Percentiles rank a stretch among this genome's conserved stretches.
Conservation (phyloP, 30 jellyfish, hydroid and myxozoan species). For the Phacellophora camtschatica region DNA sequence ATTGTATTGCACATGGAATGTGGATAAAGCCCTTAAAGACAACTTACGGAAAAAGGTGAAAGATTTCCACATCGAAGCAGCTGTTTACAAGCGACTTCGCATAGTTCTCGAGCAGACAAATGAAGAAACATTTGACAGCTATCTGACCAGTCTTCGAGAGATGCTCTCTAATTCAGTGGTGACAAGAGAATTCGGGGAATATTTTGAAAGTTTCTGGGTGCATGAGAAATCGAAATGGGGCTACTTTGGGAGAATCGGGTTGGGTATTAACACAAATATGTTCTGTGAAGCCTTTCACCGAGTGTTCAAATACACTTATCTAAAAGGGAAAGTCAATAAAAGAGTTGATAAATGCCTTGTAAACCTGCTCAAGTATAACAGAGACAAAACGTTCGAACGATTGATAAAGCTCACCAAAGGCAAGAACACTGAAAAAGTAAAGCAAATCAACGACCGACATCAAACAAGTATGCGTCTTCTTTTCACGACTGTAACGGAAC, state of each 20-base stretch:
- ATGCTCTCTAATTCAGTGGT: neutral
- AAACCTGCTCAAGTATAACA: neutral
- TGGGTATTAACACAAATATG: slow-evolving; percentile 24
- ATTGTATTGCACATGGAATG: slow-evolving; percentile 70
- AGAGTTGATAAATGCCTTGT: slow-evolving; percentile 25
- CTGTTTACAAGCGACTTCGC: slow-evolving; percentile 8
- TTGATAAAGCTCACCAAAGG: slow-evolving; percentile 25
- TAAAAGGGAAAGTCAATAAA: neutral
- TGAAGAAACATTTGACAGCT: neutral
- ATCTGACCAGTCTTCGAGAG: neutral
- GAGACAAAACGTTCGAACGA: slow-evolving; percentile 11
- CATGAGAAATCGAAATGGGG: neutral
- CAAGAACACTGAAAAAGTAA: neutral
- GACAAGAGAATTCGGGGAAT: slow-evolving; percentile 26
- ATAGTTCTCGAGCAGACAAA: slow-evolving; percentile 30
- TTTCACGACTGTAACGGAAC: neutral
- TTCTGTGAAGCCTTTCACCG: slow-evolving; percentile 24
- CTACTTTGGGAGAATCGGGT: slow-evolving; percentile 6
- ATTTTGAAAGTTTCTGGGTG: slow-evolving; percentile 14
- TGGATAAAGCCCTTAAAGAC: slow-evolving; percentile 59
- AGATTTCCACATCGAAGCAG: neutral
- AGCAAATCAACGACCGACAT: slow-evolving; percentile 1
- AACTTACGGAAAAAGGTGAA: slow-evolving; percentile 26
- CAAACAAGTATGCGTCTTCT: neutral
- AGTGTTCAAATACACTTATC: slow-evolving; percentile 27